Base-by-base conservation (phyloP, 53 echinoderm and acorn worm genomes). In the Apostichopus leukothele region DNA sequence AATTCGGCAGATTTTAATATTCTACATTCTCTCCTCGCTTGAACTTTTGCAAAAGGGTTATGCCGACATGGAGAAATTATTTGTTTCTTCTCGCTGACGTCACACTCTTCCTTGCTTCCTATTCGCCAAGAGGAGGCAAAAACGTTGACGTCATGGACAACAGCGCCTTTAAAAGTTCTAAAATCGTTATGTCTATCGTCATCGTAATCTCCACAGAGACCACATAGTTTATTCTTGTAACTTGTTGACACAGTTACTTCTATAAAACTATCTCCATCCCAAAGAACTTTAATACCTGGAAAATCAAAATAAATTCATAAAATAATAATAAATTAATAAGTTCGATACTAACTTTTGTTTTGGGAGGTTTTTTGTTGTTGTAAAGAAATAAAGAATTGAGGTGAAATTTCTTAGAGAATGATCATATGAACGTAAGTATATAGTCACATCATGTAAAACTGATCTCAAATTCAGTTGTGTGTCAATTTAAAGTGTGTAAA, bases 201-300 rank as follows among this genome's bases (percentile, higher is more conserved):
- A 83, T 99, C 96, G 89, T 96, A 99, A 89, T 99, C 94, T 4
- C 99, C 99, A 78, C 99, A 99, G 5, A 99, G 92, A n/a, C 99
- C 99, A 78, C 99, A 99, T 18, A 99, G 86, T 83, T 94, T 93
- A 87, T 77, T 92, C 60, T 96, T 99, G 86, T 79, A 99, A 0
- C 67, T 50, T 0, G 99, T 93, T 52, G 94, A 91, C 21, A 94
- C 92, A 5, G 93, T 90, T 0, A 99, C 92, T 57, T 96, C 96
- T 14, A 94, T 94, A 50, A 95, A 96, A 90, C 99, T 99, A 68
- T 99, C 99, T 13, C 99, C 99, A 76, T 99, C 99, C 99, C 99
- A 99, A 10, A 93, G 88, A 10, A 99, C 78, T 66, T 89, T 88
- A 50, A 99, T 67, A 55, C 99, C 99, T 98, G 89, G 14, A 60